These are phyloP conservation scores for Cynopterus brachyotis DNA, from an alignment of 2,113 vertebrate species.

Conservation along the genomic window DNA sequence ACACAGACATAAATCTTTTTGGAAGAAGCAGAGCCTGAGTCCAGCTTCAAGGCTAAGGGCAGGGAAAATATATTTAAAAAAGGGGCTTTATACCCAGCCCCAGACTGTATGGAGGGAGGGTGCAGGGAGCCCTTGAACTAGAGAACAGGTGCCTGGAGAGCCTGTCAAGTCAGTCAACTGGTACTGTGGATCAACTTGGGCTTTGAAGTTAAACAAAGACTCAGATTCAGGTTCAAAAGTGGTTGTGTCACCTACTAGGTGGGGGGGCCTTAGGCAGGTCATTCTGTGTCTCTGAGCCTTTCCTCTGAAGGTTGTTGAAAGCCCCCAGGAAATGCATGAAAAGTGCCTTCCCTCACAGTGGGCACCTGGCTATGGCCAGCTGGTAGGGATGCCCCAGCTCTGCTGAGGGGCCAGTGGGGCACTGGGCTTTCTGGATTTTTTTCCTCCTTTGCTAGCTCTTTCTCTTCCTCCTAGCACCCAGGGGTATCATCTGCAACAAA, in stretches of 20 bases:
- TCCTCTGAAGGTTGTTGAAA: not conserved
- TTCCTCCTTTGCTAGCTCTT: not conserved
- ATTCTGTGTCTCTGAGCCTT: not conserved
- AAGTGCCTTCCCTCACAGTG: not conserved
- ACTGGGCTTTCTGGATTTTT: not conserved
- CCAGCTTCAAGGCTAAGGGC: not conserved
- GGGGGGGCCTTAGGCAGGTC: not conserved
- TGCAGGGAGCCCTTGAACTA: not conserved
- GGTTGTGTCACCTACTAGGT: not conserved
- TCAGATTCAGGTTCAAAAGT: not conserved
- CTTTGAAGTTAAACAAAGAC: not conserved
- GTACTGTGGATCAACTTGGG: not conserved
- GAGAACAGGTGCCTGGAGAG: not conserved
- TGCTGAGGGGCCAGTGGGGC: not conserved
- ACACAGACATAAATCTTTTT: not conserved
- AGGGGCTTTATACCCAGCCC: not conserved
- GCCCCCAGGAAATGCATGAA: not conserved
- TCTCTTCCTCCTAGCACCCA: not conserved
- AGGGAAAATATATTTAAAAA: not conserved
- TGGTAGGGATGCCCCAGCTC: not conserved
- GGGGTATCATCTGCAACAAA: not conserved
- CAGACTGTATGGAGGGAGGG: not conserved
- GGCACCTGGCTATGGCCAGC: not conserved
- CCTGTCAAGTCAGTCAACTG: not conserved
- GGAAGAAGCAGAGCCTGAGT: not conserved